Evolutionary conservation across 2,797 vertebrate species (phyloP).

Genomic region (Aviceda cuculoides): DNA sequence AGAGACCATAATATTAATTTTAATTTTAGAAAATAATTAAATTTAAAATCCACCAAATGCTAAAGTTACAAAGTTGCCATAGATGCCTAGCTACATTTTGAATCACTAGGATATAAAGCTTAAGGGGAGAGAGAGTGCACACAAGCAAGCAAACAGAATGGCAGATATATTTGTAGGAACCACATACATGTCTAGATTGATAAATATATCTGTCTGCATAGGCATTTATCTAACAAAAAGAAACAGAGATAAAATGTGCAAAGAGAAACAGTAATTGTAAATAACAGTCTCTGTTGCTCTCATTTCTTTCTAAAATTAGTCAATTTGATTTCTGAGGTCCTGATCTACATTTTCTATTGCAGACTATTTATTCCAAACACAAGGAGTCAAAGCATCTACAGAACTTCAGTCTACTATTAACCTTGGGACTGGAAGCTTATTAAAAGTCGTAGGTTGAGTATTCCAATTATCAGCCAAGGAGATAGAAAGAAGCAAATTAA

Average conservation of each 20-base stretch:
- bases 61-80: background rate
- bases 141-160: background rate
- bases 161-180: background rate
- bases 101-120: background rate
- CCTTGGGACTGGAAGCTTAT: constrained; percentile 25
- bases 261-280: constrained; percentile 36
- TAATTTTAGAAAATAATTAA: background rate
- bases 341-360: constrained; percentile 32
- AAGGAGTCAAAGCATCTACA: background rate
- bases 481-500: constrained; percentile 31
- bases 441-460: constrained; percentile 46
- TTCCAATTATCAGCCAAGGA: constrained; percentile 41
- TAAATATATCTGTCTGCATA: constrained; percentile 2
- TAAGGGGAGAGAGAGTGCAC: background rate
- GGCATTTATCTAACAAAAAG: constrained; percentile 28
- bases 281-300: constrained; percentile 9
- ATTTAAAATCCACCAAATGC: background rate
- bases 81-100: background rate
- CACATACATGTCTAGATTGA: background rate
- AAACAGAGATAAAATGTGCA: background rate
- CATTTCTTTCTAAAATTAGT: background rate
- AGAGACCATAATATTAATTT: background rate
- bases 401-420: constrained; percentile 33
- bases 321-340: constrained; percentile 45
- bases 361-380: constrained; percentile 26